phyloP scores from a whole-genome alignment of 2,113 vertebrate species.

The Amblyornis subalaris region DNA sequence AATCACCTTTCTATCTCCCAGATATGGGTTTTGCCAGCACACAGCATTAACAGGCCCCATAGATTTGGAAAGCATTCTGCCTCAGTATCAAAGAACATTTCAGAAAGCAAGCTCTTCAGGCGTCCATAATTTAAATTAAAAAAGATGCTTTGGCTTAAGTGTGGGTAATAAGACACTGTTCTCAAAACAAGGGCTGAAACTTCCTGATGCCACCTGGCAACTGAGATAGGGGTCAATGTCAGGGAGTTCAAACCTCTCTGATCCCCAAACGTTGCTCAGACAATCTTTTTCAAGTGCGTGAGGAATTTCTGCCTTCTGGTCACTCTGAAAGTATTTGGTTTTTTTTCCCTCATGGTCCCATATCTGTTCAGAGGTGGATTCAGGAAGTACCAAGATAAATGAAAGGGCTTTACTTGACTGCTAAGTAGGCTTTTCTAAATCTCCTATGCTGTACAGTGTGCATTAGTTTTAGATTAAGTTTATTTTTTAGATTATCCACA shows the following conservation, averaged over 20 bases:
- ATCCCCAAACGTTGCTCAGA: neutral
- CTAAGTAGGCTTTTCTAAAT: slow-evolving; percentile 50
- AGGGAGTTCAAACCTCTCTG: neutral
- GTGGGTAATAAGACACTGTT: neutral
- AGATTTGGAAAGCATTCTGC: slow-evolving; percentile 23
- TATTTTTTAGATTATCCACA: slow-evolving; percentile 55
- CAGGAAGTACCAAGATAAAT: slow-evolving; percentile 31
- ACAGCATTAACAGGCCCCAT: neutral
- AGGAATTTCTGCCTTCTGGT: neutral
- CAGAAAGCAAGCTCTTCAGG: slow-evolving; percentile 39
- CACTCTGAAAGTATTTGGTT: neutral
- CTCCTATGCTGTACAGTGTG: slow-evolving; percentile 16
- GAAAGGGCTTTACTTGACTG: slow-evolving; percentile 14
- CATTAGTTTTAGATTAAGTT: slow-evolving; percentile 55
- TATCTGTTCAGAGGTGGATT: slow-evolving; percentile 16
- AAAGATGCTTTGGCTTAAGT: neutral
- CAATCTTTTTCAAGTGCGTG: neutral
- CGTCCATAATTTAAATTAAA: slow-evolving; percentile 19
- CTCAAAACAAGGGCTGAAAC: neutral
- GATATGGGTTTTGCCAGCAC: neutral
- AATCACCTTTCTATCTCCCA: slow-evolving; percentile 48
- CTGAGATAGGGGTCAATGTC: neutral
- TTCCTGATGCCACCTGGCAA: neutral
- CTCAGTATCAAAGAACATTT: slow-evolving; percentile 13
- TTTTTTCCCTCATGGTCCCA: neutral